Base-by-base conservation (phyloP, 2,113 vertebrate species). In the Sorex araneus region DNA sequence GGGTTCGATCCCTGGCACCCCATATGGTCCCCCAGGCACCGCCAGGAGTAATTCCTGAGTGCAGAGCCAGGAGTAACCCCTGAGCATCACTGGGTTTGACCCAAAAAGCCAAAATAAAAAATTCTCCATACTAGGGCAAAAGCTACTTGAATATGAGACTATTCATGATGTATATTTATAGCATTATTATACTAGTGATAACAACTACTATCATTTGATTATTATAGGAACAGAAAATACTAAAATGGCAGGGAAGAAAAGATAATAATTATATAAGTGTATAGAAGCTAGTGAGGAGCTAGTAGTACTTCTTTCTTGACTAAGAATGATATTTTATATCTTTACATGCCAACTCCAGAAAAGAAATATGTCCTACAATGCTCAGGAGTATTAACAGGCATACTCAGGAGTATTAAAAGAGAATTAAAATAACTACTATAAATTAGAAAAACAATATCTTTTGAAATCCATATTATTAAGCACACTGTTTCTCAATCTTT, bases 161-260 rank as follows among this genome's bases (percentile, higher is more conserved):
- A 70, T 70, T 34, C 16, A 71, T 34, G 32, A 21, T 34, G 34
- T 36, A 30, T 34, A 19, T 76, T 15, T n/a, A 76, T 50, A 40
- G 36, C 25, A 47, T 66, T 60, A 60, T 19, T 60, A 60, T 60
- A 23, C 25, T 19, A 67, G 2, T 54, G 66, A 87, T 64, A 71
- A 67, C 3, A 78, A 6, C n/a, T 63, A 73, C 11, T 28, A 70
- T 67, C 92, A 27, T 50, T 87, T 90, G 64, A 6, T 54, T 92
- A 90, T 80, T 66, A 82, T 87, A 81, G 30, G 94, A 87, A 84
- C 47, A 82, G 71, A 70, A 91, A 92, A 73, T 66, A 19, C 4
- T 50, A 80, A 95, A 36, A n/a, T 8, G 3, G 30, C 30, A 9
- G 34, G 76, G 25, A 27, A 57, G 36, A 67, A 88, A 78, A 30